Base-by-base conservation (phyloP, 2,888 invertebrate species). In the Archips crataeganus region DNA sequence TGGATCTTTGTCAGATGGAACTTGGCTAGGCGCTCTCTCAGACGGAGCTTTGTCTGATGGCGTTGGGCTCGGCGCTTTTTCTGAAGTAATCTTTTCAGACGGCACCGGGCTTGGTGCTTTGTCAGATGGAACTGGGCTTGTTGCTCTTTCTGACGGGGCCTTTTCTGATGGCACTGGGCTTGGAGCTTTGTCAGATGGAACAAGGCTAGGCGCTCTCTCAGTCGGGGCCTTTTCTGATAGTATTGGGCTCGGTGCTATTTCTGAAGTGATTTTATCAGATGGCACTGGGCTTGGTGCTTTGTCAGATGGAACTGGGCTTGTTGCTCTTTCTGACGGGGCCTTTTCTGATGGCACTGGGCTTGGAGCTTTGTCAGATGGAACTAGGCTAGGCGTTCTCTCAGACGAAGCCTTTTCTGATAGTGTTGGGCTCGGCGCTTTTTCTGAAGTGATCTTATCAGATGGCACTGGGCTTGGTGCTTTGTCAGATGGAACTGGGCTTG, bases 181-280 rank as follows among this genome's bases (percentile, higher is more conserved):
- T 2, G 70, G 65, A 45, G 39, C 62, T 49, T 76, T 78, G 65
- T 69, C 75, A 2, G 10, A 51, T 9, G 77, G 71, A 11, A 60
- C 51, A 45, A 62, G 2, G 9, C 49, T 73, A 0, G 65, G 63
- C 2, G 64, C 34, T 15, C 76, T 73, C 0, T 77, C 72, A 5
- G 36, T 2, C 3, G 70, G 63, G 2, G 62, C 32, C n/a, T 76
- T 73, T 0, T 77, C 72, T 1, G 70, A 75, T 3, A 39, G 11
- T 62, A 75, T 66, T 6, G 74, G 75, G 42, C 73, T 79, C 4
- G 72, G 67, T 39, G 39, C 61, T 51, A 74, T 79, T 65, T 66
- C 74, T 2, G 10, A 54, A 8, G 76, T 70, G 2, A 34, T 34
- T n/a, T 68, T 57, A 3, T 59, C 59, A 47, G 59, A 60, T 0